phyloP scores from a whole-genome alignment of 2,888 invertebrate species.

The Cheilosia urbana region DNA sequence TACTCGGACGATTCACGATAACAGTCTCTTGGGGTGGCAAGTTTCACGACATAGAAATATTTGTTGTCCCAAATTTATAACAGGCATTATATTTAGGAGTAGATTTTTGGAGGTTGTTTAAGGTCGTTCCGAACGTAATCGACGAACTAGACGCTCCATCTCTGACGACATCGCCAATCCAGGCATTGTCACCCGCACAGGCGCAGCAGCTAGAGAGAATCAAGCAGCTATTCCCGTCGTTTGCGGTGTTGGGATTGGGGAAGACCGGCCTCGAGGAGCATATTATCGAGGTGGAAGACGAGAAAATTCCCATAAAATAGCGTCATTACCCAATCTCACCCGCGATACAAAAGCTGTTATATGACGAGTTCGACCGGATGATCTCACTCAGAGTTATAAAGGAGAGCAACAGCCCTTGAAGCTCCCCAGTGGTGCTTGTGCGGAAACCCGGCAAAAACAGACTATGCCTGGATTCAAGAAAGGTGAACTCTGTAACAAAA shows the following conservation, averaged over 20 bases:
- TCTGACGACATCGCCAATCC: neutral
- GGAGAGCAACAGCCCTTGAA: too few relatives aligned
- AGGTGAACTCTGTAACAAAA: neutral
- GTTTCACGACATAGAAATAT: neutral
- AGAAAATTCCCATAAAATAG: slow-evolving; percentile 6
- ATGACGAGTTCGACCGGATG: slow-evolving; percentile 35
- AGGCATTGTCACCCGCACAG: neutral
- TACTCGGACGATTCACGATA: neutral
- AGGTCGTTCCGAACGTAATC: neutral
- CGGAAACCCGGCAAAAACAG: slow-evolving; percentile 14
- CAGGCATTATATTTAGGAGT: neutral
- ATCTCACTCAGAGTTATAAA: too few relatives aligned
- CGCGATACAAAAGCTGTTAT: slow-evolving; percentile 25
- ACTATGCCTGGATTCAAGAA: slow-evolving; percentile 3
- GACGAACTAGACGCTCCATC: neutral
- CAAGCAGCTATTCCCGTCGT: neutral
- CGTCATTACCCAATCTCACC: slow-evolving; percentile 28
- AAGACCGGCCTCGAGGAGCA: slow-evolving; percentile 14
- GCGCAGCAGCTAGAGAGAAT: too few relatives aligned
- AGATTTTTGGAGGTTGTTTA: slow-evolving; percentile 1
- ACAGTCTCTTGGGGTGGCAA: slow-evolving; percentile 10
- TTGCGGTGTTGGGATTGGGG: neutral
- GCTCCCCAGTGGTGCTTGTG: neutral
- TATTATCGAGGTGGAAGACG: slow-evolving; percentile 20
- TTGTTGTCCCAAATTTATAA: neutral